Percentiles rank a stretch among this genome's conserved stretches.
These are phyloP conservation scores for Drosophila merina DNA, from an alignment of 2,888 invertebrate species.

Conservation along the genomic window DNA sequence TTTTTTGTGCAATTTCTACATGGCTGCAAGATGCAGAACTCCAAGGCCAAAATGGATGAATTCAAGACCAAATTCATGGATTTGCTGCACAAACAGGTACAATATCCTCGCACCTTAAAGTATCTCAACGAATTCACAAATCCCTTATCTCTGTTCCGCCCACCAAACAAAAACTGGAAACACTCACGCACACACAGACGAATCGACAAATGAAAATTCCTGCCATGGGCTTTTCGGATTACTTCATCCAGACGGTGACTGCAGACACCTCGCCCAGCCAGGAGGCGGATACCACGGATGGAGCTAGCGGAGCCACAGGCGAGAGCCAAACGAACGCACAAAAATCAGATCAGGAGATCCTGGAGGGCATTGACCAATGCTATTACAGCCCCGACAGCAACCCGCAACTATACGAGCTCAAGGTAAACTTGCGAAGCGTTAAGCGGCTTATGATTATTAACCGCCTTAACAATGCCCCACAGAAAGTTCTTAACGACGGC, in stretches of 20 bases:
- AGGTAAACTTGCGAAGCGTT: slow-evolving; percentile 66
- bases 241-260: slow-evolving; percentile 83
- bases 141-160: not conserved
- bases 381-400: slow-evolving; percentile 82
- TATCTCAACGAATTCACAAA: not conserved
- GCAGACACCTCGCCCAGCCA: slow-evolving; percentile 38
- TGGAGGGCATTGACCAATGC: slow-evolving; percentile 82
- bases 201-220: slow-evolving; percentile 84
- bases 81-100: slow-evolving; percentile 83
- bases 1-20: slow-evolving; percentile 58
- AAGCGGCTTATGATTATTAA: not conserved
- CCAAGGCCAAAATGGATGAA: slow-evolving; percentile 83
- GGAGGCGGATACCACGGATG: slow-evolving; percentile 27
- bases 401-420: slow-evolving; percentile 81
- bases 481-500: slow-evolving; percentile 81
- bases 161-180: slow-evolving; percentile 18
- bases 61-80: slow-evolving; percentile 83
- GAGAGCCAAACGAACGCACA: slow-evolving; percentile 49
- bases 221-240: slow-evolving; percentile 84
- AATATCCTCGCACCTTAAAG: not conserved
- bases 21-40: slow-evolving; percentile 74
- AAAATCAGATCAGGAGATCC: slow-evolving; percentile 83
- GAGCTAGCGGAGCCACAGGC: slow-evolving; percentile 16
- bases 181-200: slow-evolving; percentile 54
- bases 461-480: slow-evolving; percentile 20